Conservation (phyloP, 2,113 vertebrate genomes). For the Lota lota region DNA sequence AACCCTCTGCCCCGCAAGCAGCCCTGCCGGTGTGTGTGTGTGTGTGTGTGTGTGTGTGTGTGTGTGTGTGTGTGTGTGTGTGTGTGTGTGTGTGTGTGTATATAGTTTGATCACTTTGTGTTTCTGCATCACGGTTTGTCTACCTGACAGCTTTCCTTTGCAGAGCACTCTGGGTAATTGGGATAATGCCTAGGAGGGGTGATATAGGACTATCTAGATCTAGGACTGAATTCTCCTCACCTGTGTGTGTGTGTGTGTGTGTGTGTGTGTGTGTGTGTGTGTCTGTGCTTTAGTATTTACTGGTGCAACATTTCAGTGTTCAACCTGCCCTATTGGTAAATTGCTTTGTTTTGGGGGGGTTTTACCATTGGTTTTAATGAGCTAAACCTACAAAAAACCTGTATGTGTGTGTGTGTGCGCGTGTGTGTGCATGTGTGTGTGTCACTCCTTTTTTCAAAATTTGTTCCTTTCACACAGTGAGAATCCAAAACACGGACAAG, state of each 20-base stretch:
- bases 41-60: conserved; percentile 1
- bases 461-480: too few species aligned
- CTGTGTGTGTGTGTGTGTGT: background rate
- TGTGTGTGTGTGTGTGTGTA: background rate
- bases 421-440: background rate
- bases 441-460: too few species aligned
- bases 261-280: background rate
- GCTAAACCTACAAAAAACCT: too few species aligned
- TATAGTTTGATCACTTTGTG: background rate
- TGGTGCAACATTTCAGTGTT: too few species aligned
- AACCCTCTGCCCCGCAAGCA: background rate
- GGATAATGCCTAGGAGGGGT: background rate
- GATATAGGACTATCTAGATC: too few species aligned
- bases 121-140: background rate
- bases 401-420: conserved; percentile 3
- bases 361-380: too few species aligned
- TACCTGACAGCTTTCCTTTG: background rate
- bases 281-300: too few species aligned
- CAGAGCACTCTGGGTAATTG: background rate
- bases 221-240: background rate
- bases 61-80: background rate
- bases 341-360: too few species aligned
- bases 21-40: background rate
- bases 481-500: too few species aligned
- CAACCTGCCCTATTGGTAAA: too few species aligned